Evolutionary conservation across 2,888 invertebrate genomes (phyloP).

Genomic region (Lasioglossum oenotherae): DNA sequence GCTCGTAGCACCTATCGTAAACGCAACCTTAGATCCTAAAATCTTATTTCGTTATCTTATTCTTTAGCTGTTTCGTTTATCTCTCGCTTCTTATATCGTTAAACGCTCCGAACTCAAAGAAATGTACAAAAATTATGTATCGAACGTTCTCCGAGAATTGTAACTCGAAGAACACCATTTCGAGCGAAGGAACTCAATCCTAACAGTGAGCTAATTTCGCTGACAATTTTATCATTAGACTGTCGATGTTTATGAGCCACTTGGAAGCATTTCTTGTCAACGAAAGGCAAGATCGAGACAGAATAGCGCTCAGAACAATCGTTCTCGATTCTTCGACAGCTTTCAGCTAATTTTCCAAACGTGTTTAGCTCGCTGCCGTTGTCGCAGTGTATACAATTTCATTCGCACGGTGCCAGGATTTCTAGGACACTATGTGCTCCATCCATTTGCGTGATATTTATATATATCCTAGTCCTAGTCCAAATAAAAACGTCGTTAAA

Average conservation of each 20-base stretch:
- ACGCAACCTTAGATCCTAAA: conserved; percentile 43
- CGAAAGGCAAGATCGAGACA: conserved; percentile 19
- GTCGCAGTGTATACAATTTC: background rate
- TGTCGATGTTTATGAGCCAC: conserved; percentile 3
- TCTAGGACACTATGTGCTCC: background rate
- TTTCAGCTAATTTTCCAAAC: background rate
- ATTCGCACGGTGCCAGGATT: background rate
- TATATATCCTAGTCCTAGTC: background rate
- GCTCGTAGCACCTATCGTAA: conserved; percentile 42
- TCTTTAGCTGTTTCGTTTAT: conserved; percentile 7
- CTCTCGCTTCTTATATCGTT: conserved; percentile 19
- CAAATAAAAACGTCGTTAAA: background rate
- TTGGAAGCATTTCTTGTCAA: conserved; percentile 42
- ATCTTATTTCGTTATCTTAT: conserved; percentile 26
- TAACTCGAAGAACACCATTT: background rate
- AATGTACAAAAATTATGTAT: conserved; percentile 6
- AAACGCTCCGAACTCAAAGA: conserved; percentile 28
- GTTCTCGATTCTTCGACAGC: background rate
- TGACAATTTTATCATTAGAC: background rate
- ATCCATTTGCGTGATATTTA: background rate
- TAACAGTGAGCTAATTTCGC: background rate
- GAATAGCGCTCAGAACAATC: conserved; percentile 9
- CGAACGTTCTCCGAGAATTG: background rate
- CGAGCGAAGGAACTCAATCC: conserved; percentile 10
- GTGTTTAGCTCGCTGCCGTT: background rate